A percentile compares a stretch with the other conserved stretches of the same genome.
These are phyloP conservation scores for Podotricha telesiphe DNA, from an alignment of 2,888 invertebrate genomes.

Conservation along the genomic window DNA sequence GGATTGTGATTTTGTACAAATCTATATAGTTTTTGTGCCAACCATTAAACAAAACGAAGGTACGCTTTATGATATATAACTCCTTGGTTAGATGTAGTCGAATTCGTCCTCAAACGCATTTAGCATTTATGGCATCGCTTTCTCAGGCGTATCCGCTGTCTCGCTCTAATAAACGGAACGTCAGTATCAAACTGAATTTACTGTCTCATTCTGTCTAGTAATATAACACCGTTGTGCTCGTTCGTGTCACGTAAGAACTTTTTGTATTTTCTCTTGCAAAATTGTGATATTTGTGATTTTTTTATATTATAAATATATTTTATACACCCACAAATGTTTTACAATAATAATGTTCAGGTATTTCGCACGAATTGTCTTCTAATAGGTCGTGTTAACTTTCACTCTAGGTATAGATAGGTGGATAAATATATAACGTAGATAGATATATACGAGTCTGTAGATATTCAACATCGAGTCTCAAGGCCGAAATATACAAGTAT, in stretches of 20 bases:
- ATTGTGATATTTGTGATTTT: constrained; percentile 61
- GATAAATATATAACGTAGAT: constrained; percentile 65
- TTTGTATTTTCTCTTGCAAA: constrained; percentile 75
- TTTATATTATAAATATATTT: constrained; percentile 56
- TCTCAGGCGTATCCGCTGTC: constrained; percentile 76
- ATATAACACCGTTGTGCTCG: constrained; percentile 84
- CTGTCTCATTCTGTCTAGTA: constrained; percentile 80
- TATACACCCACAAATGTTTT: constrained; percentile 55
- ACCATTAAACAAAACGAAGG: constrained; percentile 79
- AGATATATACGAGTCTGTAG: constrained; percentile 70
- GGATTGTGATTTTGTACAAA: constrained; percentile 79
- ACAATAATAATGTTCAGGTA: constrained; percentile 52
- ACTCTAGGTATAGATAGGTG: constrained; percentile 82
- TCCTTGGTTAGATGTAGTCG: constrained; percentile 56
- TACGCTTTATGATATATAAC: constrained; percentile 58
- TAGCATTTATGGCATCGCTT: constrained; percentile 83
- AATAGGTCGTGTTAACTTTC: constrained; percentile 81
- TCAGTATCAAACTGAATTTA: constrained; percentile 70
- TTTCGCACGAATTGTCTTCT: constrained; percentile 55
- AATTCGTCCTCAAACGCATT: constrained; percentile 69
- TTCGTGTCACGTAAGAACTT: constrained; percentile 83
- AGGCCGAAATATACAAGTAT: constrained; percentile 81
- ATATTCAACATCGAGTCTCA: constrained; percentile 82
- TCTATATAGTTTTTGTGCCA: constrained; percentile 79
- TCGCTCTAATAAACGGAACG: constrained; percentile 69